phyloP scores from a whole-genome alignment of 2,797 vertebrate genomes.

The Mus minutoides region DNA sequence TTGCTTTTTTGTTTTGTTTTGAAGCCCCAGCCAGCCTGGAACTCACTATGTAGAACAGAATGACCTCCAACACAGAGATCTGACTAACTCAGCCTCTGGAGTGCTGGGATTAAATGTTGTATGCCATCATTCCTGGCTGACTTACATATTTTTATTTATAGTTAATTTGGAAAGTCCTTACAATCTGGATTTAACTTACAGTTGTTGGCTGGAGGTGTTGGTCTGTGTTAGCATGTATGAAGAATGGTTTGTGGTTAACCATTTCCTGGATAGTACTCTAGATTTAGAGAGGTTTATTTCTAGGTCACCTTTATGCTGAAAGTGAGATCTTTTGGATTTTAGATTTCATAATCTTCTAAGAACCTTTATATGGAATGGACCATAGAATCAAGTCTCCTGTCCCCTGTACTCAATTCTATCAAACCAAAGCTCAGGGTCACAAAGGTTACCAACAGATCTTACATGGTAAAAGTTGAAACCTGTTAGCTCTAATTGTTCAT shows the following conservation, averaged over 20 bases:
- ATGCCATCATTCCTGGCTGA: background rate
- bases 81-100: background rate
- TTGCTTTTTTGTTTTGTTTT: background rate
- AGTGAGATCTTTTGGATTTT: background rate
- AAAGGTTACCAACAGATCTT: slow-evolving; percentile 4
- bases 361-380: slow-evolving; percentile 13
- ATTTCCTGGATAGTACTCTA: background rate
- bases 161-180: background rate
- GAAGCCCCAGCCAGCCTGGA: background rate
- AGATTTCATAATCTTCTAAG: slow-evolving; percentile 20
- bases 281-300: slow-evolving; percentile 39
- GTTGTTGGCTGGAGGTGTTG: background rate
- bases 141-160: slow-evolving; percentile 36
- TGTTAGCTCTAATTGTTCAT: slow-evolving; percentile 41
- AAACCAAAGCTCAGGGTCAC: slow-evolving; percentile 45
- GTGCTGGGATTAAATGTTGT: background rate
- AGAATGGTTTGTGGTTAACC: background rate
- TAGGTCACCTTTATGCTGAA: slow-evolving; percentile 32
- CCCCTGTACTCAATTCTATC: background rate
- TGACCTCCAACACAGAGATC: background rate
- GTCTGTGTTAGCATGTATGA: background rate
- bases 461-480: slow-evolving; percentile 37
- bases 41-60: background rate
- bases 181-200: slow-evolving; percentile 18
- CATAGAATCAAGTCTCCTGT: slow-evolving; percentile 48